phyloP scores from a whole-genome alignment of 1,140 invertebrate species.

The Ceratosolen fusciceps region DNA sequence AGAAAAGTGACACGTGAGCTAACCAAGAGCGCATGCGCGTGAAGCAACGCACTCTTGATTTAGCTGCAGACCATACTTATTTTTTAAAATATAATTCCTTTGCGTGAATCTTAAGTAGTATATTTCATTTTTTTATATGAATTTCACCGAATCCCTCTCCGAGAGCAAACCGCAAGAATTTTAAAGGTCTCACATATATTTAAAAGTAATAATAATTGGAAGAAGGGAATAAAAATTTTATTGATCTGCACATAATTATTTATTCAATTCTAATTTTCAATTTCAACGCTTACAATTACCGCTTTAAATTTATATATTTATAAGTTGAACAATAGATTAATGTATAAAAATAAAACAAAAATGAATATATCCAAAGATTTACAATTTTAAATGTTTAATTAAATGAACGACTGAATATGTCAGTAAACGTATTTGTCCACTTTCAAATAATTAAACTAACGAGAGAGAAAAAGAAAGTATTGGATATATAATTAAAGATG shows the following conservation, averaged over 20 bases:
- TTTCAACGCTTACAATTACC: too few species aligned
- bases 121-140: constrained; percentile 7
- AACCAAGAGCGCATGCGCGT: too few species aligned
- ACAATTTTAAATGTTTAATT: too few species aligned
- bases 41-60: constrained; percentile 56
- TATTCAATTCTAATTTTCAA: too few species aligned
- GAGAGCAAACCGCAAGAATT: neutral
- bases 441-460: too few species aligned
- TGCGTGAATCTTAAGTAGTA: neutral
- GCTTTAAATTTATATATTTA: neutral
- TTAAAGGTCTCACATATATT: neutral
- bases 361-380: too few species aligned
- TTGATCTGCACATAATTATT: too few species aligned
- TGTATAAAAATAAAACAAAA: too few species aligned
- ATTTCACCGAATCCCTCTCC: neutral
- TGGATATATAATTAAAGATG: neutral
- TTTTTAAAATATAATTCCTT: neutral
- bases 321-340: neutral
- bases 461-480: too few species aligned
- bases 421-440: too few species aligned
- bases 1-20: too few species aligned
- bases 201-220: constrained; percentile 6
- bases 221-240: neutral
- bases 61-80: constrained; percentile 52
- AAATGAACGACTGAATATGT: too few species aligned